These are phyloP conservation scores for Hypothenemus hampei DNA, from an alignment of 1,140 invertebrate species.

Conservation along the genomic window DNA sequence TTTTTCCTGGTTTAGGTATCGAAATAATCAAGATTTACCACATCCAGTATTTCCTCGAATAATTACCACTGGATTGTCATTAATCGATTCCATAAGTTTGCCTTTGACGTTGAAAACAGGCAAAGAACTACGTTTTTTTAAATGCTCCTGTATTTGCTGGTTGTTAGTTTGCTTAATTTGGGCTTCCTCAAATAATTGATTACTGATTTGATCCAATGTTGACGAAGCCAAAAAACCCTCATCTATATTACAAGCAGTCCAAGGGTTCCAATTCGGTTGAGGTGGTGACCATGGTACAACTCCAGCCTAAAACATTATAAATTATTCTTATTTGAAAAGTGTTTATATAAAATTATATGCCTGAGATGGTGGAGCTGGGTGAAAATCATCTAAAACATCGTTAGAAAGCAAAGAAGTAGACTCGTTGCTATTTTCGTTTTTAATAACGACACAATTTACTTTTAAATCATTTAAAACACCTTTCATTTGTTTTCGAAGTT, in stretches of 20 bases:
- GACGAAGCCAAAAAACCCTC: conserved; percentile 76
- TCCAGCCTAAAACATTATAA: conserved; percentile 48
- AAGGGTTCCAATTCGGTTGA: conserved; percentile 93
- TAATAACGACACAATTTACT: conserved; percentile 49
- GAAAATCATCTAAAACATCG: conserved; percentile 61
- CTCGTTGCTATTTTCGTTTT: conserved; percentile 3
- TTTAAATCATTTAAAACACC: conserved; percentile 60
- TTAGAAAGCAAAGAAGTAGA: conserved; percentile 54
- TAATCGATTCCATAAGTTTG: conserved; percentile 77
- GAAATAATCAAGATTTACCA: conserved; percentile 53
- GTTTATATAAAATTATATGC: not conserved
- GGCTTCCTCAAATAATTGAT: conserved; percentile 63
- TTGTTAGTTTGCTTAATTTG: conserved; percentile 63
- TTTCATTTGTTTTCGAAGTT: conserved; percentile 60
- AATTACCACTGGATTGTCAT: conserved; percentile 81
- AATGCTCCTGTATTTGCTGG: conserved; percentile 54
- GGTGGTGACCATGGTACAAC: conserved; percentile 95
- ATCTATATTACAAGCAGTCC: conserved; percentile 91
- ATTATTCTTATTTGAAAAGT: not conserved
- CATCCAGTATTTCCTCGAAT: conserved; percentile 94
- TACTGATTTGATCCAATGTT: conserved; percentile 74
- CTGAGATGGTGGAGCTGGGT: conserved; percentile 50
- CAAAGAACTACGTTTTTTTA: conserved; percentile 61
- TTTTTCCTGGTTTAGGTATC: not conserved
- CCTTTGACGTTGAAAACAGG: conserved; percentile 71